Evolutionary conservation across 2,888 invertebrate genomes (phyloP).

Genomic region (Rhagophthalmus giganteus): DNA sequence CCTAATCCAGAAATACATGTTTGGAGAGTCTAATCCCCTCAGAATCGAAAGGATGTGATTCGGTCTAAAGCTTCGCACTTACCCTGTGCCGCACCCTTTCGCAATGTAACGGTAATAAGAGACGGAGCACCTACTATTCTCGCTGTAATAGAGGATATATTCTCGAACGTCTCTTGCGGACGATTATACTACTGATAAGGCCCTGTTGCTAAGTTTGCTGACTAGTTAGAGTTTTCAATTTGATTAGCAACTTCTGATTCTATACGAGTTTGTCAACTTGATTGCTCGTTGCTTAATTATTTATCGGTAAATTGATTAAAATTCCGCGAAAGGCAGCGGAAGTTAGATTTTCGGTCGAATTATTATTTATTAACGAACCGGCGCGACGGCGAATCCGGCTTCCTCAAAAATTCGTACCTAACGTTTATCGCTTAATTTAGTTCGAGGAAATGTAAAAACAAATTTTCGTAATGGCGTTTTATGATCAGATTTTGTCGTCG

Average conservation of each 20-base stretch:
- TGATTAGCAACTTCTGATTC: slow-evolving; percentile 25
- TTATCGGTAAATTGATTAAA: no score
- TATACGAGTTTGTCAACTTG: slow-evolving; percentile 6
- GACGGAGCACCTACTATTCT: slow-evolving; percentile 27
- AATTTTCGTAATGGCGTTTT: slow-evolving; percentile 1
- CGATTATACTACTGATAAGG: slow-evolving; percentile 32
- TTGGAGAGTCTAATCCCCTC: slow-evolving; percentile 29
- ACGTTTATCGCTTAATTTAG: no score
- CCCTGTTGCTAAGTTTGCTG: slow-evolving; percentile 25
- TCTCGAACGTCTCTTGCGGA: slow-evolving; percentile 25
- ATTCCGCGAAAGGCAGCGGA: no score
- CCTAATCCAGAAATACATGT: slow-evolving; percentile 27
- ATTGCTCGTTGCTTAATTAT: slow-evolving; percentile 15
- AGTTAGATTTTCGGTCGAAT: no score
- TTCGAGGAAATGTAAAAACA: neutral
- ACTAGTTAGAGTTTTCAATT: slow-evolving; percentile 19
- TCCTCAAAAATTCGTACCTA: no score
- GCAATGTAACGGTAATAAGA: slow-evolving; percentile 25
- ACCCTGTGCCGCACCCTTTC: slow-evolving; percentile 17
- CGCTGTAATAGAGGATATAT: slow-evolving; percentile 23
- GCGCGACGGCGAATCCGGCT: no score
- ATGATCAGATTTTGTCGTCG: slow-evolving; percentile 10
- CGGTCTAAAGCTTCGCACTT: slow-evolving; percentile 20
- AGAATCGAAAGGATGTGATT: slow-evolving; percentile 30
- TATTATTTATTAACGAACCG: no score